Evolutionary conservation across 2,888 invertebrate genomes (phyloP), one percentile per base, ranked within the genome.

Genomic region (Molorchus minor): DNA sequence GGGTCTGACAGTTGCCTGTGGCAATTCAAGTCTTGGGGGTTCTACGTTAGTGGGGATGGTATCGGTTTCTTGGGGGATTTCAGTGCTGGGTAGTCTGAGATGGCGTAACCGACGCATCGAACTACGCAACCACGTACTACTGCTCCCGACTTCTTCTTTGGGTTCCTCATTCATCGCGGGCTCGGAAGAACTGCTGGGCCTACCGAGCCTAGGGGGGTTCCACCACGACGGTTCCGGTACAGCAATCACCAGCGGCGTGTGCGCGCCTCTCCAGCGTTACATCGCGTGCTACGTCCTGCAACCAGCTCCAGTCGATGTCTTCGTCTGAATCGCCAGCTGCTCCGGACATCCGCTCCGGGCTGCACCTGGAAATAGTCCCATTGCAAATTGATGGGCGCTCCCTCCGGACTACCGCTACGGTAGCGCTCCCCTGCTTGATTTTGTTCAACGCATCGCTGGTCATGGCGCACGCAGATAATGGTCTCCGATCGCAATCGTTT

Each of bases 21-120:
- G 82, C 80, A 35, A 83, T 68, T 53, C 81, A 77, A 58, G 83
- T 74, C 64, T 82, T 83, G 45, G 19, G 25, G 13, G 30, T 8
- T n/a, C 29, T 13, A 21, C 57, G 29, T 21, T 40, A 16, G 55
- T 53, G 38, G 41, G 51, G 33, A 12, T 25, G 15, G 21, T 21
- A 3, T 21, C 57, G 40, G 29, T 61, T 55, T 47, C 55, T 30
- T 16, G 33, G 10, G 47, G 46, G 41, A 41, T 54, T 15, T 69
- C 71, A 45, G 72, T 75, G 63, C 71, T 82, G n/a, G 83, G 82
- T 33, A 85, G 69, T 40, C 82, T 77, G 54, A 85, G 74, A 64
- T 84, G 85, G 21, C 82, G 81, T 49, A 85, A 74, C 12, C 85
- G 80, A 53, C 85, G 79, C 85, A 86, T 85, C 20, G 85, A 85